Percentiles rank a stretch among this genome's conserved stretches.
Conservation (phyloP, 2,888 invertebrate genomes). For the Cheilosia impressa region DNA sequence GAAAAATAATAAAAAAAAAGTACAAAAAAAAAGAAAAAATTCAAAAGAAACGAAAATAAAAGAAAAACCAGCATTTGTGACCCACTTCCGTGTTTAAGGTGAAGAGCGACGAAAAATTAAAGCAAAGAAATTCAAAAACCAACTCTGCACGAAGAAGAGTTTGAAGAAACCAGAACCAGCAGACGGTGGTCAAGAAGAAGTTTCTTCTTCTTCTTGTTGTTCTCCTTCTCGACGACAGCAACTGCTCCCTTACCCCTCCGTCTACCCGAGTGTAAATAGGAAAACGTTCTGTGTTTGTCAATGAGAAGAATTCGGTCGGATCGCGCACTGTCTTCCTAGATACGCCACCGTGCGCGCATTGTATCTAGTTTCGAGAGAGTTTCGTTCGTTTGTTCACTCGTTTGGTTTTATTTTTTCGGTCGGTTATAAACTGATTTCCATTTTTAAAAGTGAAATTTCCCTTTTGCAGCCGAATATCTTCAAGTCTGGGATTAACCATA, state of each 20-base stretch:
- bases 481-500: slow-evolving; percentile 43
- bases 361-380: slow-evolving; percentile 52
- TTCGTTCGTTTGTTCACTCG: slow-evolving; percentile 11
- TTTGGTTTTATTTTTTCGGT: slow-evolving; percentile 8
- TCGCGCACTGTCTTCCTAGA: slow-evolving; percentile 49
- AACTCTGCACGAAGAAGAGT: slow-evolving; percentile 39
- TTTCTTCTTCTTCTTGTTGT: slow-evolving; percentile 38
- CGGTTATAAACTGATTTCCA: slow-evolving; percentile 66
- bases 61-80: slow-evolving; percentile 71
- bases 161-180: slow-evolving; percentile 61
- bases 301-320: slow-evolving; percentile 60
- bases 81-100: slow-evolving; percentile 71
- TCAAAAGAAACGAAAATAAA: slow-evolving; percentile 71
- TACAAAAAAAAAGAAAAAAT: slow-evolving; percentile 53
- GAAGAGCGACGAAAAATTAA: slow-evolving; percentile 37
- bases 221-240: slow-evolving; percentile 11
- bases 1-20: slow-evolving; percentile 58
- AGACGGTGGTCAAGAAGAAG: slow-evolving; percentile 48
- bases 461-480: slow-evolving; percentile 45
- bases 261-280: slow-evolving; percentile 39
- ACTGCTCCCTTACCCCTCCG: slow-evolving; percentile 5
- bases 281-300: slow-evolving; percentile 63
- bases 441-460: slow-evolving; percentile 69
- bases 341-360: slow-evolving; percentile 45
- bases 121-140: slow-evolving; percentile 50